Evolutionary conservation across 2,888 invertebrate genomes (phyloP), one percentile per base, ranked within the genome.

Genomic region (Agonopterix arenella): DNA sequence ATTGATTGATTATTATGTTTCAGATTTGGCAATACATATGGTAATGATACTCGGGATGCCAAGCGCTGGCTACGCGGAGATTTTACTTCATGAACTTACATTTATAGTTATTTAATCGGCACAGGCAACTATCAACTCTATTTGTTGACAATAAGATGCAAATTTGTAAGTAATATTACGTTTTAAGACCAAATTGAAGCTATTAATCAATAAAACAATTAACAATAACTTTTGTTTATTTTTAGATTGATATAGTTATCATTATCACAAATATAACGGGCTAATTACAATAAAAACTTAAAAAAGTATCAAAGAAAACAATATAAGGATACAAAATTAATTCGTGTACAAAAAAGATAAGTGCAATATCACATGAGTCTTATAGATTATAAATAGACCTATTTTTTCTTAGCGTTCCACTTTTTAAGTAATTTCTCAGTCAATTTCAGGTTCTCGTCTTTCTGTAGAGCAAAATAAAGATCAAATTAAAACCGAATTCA

Each of bases 21-120:
- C 66, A 93, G 93, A 68, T 93, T 92, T 78, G 95, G 95, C 7
- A 93, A 93, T 71, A 95, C 95, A 0, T 95, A 91, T 71, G 95
- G 94, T 16, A 93, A 92, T 60, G 93, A 93, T 64, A 93, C 94
- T 0, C 85, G 92, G 62, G 92, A 95, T 67, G 94, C 94, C 0
- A 94, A 94, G 70, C 82, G 92, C 55, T 94, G 94, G 93, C 79
- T 95, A 45, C 90, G 93, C 44, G 92, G 92, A 36, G 92, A 93
- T 68, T 93, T 91, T 67, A 72, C 81, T 36, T 76, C 82, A 42
- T 52, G 52, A 53, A 28, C 28, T 5, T 28, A 4, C 28, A 28
- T 28, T 28, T 28, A 28, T 28, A 28, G 28, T 28, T 5, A 28
- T 28, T 28, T 28, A 28, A 28, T 28, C 7, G 28, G 7, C 28